A percentile compares a stretch with the other conserved stretches of the same genome.
Conservation (phyloP, 2,888 invertebrate genomes). For the Lottia gigantea region DNA sequence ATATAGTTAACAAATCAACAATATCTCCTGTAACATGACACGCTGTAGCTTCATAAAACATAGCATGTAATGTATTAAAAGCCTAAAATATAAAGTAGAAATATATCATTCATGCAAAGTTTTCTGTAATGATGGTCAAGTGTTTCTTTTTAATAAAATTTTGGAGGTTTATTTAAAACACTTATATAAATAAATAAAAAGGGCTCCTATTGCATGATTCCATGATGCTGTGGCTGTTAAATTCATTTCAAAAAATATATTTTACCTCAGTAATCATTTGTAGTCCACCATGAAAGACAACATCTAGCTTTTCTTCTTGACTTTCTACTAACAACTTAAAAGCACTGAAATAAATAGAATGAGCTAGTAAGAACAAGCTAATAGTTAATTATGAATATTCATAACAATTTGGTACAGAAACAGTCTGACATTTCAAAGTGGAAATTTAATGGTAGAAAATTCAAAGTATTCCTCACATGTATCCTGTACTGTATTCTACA, state of each 20-base stretch:
- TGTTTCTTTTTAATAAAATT: too few relatives aligned
- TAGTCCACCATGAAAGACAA: slow-evolving; percentile 90
- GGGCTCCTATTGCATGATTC: too few relatives aligned
- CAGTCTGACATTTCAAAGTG: too few relatives aligned
- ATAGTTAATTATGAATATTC: too few relatives aligned
- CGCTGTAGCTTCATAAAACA: slow-evolving; percentile 93
- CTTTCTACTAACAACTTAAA: slow-evolving; percentile 89
- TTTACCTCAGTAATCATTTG: slow-evolving; percentile 81
- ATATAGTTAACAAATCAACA: slow-evolving; percentile 79
- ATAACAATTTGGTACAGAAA: too few relatives aligned
- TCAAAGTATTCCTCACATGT: too few relatives aligned
- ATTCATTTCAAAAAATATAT: neutral
- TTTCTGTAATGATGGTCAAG: too few relatives aligned
- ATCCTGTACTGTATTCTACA: too few relatives aligned
- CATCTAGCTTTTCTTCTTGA: slow-evolving; percentile 87
- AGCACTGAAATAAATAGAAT: slow-evolving; percentile 67
- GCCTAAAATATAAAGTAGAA: slow-evolving; percentile 73
- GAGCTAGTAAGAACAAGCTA: neutral
- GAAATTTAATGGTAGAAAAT: too few relatives aligned
- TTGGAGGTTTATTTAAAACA: too few relatives aligned
- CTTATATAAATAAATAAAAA: too few relatives aligned
- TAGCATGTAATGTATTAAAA: slow-evolving; percentile 88
- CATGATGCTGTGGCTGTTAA: too few relatives aligned
- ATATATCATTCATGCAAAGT: neutral
- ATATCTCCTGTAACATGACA: slow-evolving; percentile 87